These are phyloP conservation scores for Laterallus jamaicensis DNA, from an alignment of 2,113 vertebrate genomes.

Conservation along the genomic window DNA sequence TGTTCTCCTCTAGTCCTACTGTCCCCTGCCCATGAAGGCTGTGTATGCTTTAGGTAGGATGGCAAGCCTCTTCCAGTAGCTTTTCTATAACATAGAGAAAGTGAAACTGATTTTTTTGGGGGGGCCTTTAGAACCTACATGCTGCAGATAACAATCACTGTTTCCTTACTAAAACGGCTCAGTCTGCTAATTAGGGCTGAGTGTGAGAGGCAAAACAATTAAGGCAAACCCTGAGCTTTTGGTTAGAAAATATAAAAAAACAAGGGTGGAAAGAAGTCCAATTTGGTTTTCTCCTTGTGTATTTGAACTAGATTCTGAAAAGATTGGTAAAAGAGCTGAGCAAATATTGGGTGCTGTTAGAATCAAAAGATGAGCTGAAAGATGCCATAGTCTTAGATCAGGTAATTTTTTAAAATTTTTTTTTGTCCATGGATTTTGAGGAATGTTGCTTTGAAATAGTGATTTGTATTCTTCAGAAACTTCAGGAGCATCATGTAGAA, in stretches of 20 bases:
- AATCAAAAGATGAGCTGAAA: not conserved
- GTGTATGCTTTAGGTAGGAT: not conserved
- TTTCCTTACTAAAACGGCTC: not conserved
- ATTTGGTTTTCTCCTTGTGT: not conserved
- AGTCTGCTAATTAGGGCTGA: not conserved
- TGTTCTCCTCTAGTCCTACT: not conserved
- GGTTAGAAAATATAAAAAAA: not conserved
- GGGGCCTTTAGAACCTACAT: not conserved
- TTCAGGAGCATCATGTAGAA: not conserved
- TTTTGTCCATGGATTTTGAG: not conserved
- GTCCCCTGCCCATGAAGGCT: not conserved
- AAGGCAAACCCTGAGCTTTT: not conserved
- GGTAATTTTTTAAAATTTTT: not conserved
- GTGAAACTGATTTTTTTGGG: not conserved
- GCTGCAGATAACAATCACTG: not conserved
- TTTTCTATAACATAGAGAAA: not conserved
- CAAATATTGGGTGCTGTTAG: not conserved
- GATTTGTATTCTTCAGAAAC: not conserved
- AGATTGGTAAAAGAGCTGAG: not conserved
- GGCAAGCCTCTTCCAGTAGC: not conserved
- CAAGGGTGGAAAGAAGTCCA: not conserved
- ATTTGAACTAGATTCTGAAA: not conserved
- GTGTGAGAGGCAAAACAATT: not conserved
- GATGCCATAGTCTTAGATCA: not conserved
- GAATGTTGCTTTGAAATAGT: not conserved